Evolutionary conservation across 2,797 vertebrate genomes (phyloP).

Genomic region (Alectoris magna): DNA sequence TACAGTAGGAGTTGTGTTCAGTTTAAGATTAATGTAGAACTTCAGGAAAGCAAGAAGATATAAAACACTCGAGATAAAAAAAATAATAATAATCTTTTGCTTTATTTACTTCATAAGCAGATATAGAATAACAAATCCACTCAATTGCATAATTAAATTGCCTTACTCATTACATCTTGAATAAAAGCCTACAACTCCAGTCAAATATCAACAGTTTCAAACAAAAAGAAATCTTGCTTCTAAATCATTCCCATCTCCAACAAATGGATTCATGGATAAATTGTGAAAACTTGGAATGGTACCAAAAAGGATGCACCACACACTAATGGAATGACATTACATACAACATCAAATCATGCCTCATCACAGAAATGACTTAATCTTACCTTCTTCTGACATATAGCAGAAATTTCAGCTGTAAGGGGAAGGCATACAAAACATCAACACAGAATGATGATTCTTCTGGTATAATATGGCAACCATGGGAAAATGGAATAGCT

Average conservation of each 20-base stretch:
- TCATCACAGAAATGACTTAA: slow-evolving; percentile 51
- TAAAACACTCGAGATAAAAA: background rate
- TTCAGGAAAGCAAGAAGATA: background rate
- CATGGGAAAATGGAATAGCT: background rate
- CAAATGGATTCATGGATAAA: slow-evolving; percentile 41
- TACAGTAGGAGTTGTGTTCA: background rate
- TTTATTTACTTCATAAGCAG: background rate
- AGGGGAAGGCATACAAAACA: slow-evolving; percentile 82
- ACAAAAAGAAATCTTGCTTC: slow-evolving; percentile 60
- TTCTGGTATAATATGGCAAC: slow-evolving; percentile 8
- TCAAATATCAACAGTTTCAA: slow-evolving; percentile 19
- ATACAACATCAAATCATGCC: slow-evolving; percentile 75
- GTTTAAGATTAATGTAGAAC: background rate
- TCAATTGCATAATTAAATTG: background rate
- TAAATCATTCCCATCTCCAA: slow-evolving; percentile 30
- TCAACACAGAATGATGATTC: slow-evolving; percentile 69
- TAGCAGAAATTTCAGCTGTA: slow-evolving; percentile 99
- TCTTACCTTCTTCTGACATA: slow-evolving; percentile 99
- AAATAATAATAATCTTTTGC: background rate
- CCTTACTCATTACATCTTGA: slow-evolving; percentile 2
- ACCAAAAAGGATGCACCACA: slow-evolving; percentile 9
- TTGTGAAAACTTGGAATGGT: slow-evolving; percentile 31
- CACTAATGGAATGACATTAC: slow-evolving; percentile 67
- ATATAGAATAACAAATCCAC: background rate
- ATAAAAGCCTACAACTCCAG: slow-evolving; percentile 39